A percentile compares a stretch with the other conserved stretches of the same genome.
These are phyloP conservation scores for Trialeurodes vaporariorum DNA, from an alignment of 1,140 invertebrate genomes.

Conservation along the genomic window DNA sequence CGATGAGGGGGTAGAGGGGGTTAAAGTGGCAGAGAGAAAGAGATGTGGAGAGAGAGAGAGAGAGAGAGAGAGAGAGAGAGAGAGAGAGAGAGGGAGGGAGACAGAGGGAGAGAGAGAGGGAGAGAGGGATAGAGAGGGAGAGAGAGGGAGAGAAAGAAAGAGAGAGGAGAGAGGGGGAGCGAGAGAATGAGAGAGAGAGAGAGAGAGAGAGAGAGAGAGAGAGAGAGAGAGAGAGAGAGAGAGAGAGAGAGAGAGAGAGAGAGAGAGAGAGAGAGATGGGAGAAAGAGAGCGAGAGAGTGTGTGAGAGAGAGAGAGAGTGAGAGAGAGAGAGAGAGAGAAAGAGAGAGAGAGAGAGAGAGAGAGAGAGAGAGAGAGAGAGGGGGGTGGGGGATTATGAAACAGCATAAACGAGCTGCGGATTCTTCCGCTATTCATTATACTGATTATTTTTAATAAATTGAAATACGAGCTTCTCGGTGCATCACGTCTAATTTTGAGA, in stretches of 20 bases:
- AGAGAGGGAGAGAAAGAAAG: background rate
- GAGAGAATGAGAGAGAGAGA: background rate
- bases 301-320: background rate
- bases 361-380: slow-evolving; percentile 2
- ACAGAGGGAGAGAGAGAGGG: too few relatives aligned
- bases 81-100: too few relatives aligned
- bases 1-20: too few relatives aligned
- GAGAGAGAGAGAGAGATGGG: background rate
- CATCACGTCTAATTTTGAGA: too few relatives aligned
- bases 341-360: background rate
- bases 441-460: too few relatives aligned
- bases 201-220: background rate
- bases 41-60: too few relatives aligned
- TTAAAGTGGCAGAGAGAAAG: too few relatives aligned
- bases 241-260: background rate
- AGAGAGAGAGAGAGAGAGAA: background rate
- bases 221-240: background rate
- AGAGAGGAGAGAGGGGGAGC: slow-evolving; percentile 1
- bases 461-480: too few relatives aligned
- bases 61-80: too few relatives aligned
- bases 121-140: too few relatives aligned
- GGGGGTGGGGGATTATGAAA: background rate
- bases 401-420: too few relatives aligned
- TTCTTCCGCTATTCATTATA: too few relatives aligned
- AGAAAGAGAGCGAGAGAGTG: slow-evolving; percentile 3